Evolutionary conservation across 2,113 vertebrate species (phyloP).

Genomic region (Lampris incognitus): DNA sequence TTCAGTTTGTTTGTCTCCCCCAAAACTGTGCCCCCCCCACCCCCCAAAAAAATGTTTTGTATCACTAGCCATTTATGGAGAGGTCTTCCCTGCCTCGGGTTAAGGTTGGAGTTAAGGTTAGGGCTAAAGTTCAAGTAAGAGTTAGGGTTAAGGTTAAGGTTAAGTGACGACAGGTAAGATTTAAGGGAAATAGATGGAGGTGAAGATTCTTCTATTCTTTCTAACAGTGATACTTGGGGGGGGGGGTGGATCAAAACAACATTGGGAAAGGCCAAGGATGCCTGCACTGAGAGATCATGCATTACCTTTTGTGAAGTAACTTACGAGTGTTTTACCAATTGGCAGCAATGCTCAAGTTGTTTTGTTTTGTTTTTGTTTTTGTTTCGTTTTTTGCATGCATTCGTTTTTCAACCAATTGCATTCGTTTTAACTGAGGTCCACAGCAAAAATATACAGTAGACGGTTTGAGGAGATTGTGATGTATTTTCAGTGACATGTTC

Average conservation of each 20-base stretch:
- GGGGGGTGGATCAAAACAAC: conserved; percentile 57
- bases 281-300: conserved; percentile 21
- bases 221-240: conserved; percentile 67
- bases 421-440: conserved; percentile 22
- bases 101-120: too few relatives aligned
- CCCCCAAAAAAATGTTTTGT: too few relatives aligned
- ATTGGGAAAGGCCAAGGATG: conserved; percentile 33
- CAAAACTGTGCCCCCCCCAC: too few relatives aligned
- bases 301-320: conserved; percentile 29
- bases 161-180: neutral
- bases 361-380: too few relatives aligned
- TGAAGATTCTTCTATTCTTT: conserved; percentile 34
- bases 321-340: conserved; percentile 26
- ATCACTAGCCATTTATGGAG: too few relatives aligned
- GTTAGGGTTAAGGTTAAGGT: too few relatives aligned
- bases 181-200: conserved; percentile 24
- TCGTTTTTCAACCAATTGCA: conserved; percentile 46
- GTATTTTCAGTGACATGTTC: conserved; percentile 9
- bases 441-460: conserved; percentile 2
- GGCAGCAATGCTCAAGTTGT: conserved; percentile 23
- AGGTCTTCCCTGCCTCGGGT: too few relatives aligned
- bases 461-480: neutral
- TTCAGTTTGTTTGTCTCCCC: too few relatives aligned
- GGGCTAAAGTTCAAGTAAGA: too few relatives aligned
- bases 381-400: conserved; percentile 49